These are phyloP conservation scores for Lontra canadensis DNA, from an alignment of 2,113 vertebrate species.

Conservation along the genomic window DNA sequence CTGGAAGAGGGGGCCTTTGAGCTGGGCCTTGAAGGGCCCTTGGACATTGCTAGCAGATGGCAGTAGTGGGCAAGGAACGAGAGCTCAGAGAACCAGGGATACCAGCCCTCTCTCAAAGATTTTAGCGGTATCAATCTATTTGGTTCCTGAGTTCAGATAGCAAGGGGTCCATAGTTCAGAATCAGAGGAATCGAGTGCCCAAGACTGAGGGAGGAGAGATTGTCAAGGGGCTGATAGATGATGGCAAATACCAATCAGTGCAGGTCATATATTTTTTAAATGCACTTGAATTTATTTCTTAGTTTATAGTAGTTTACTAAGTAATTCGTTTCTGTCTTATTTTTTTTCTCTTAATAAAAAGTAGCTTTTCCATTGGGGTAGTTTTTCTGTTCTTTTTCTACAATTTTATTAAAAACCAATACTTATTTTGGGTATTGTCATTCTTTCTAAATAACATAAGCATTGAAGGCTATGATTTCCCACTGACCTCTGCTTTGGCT, in stretches of 20 bases:
- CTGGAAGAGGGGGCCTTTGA: not conserved
- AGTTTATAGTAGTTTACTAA: not conserved
- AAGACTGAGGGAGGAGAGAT: not conserved
- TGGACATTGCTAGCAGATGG: not conserved
- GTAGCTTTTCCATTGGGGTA: not conserved
- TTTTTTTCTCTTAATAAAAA: not conserved
- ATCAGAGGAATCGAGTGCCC: not conserved
- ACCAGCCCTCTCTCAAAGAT: not conserved
- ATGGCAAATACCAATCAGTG: not conserved
- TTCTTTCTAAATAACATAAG: conserved; percentile 8
- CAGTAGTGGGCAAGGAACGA: not conserved
- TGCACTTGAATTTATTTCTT: conserved; percentile 18
- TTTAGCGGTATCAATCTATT: not conserved
- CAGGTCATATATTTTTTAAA: not conserved
- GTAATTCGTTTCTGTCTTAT: not conserved
- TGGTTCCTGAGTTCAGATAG: not conserved
- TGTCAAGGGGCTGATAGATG: not conserved
- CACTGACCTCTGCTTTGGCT: conserved; percentile 8
- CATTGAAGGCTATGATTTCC: not conserved
- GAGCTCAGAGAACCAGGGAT: not conserved
- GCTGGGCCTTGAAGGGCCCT: not conserved
- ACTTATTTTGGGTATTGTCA: not conserved
- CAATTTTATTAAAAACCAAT: not conserved
- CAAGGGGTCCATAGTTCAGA: not conserved
- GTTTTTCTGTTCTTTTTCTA: conserved; percentile 10